Evolutionary conservation across 2,888 invertebrate species (phyloP).

Genomic region (Amitus sp.): DNA sequence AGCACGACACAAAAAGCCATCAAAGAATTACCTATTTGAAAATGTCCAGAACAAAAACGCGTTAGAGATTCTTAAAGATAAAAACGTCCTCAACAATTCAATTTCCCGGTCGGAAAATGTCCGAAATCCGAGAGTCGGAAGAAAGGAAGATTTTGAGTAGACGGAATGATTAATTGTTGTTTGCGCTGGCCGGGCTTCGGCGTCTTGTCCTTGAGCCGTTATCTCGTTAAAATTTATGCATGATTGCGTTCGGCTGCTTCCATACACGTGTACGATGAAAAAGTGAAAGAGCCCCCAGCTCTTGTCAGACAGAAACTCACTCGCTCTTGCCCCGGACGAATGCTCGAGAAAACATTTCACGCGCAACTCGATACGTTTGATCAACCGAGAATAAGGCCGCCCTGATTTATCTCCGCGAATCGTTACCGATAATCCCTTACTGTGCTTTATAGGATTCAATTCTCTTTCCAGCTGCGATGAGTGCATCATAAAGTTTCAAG

Average conservation of each 20-base stretch:
- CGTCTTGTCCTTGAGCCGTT: constrained; percentile 4
- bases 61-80: no score
- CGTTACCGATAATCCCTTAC: constrained; percentile 5
- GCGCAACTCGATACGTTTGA: constrained; percentile 11
- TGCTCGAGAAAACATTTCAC: constrained; percentile 1
- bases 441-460: background rate
- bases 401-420: constrained; percentile 7
- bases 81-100: no score
- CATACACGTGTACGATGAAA: constrained; percentile 5
- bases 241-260: constrained; percentile 4
- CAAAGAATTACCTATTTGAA: no score
- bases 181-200: background rate
- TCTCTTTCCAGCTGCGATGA: background rate
- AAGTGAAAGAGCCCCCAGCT: constrained; percentile 6
- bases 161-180: constrained; percentile 1
- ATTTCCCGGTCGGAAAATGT: background rate
- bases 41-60: no score
- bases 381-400: background rate
- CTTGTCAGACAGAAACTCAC: constrained; percentile 5
- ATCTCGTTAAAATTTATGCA: constrained; percentile 10
- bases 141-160: background rate
- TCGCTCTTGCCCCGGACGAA: constrained; percentile 2
- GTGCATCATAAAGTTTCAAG: no score
- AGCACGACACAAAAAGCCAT: no score
- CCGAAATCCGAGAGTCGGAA: background rate